Conservation (phyloP, 2,113 vertebrate genomes). For the Hemiscyllium ocellatum region DNA sequence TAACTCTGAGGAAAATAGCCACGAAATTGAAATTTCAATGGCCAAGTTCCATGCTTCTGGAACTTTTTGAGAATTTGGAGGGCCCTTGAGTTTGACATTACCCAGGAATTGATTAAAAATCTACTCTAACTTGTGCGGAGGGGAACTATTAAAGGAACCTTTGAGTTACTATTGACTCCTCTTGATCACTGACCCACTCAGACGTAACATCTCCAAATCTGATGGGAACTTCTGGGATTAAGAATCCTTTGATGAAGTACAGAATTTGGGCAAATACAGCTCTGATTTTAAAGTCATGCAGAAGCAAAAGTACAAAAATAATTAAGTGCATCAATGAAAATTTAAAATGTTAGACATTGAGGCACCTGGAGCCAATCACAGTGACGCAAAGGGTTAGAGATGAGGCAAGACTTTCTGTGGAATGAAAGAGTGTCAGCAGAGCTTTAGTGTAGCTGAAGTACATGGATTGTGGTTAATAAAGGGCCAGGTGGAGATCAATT, state of each 20-base stretch:
- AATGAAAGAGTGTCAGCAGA: neutral
- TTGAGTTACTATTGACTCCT: too few species aligned
- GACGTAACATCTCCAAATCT: too few species aligned
- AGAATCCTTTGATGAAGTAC: neutral
- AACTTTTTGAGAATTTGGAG: too few species aligned
- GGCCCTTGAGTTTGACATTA: too few species aligned
- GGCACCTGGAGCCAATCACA: neutral
- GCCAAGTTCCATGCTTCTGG: too few species aligned
- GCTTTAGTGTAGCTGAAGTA: neutral
- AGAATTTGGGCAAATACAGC: neutral
- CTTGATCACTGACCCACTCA: too few species aligned
- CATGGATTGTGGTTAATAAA: neutral
- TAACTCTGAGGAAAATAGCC: too few species aligned
- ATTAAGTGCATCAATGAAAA: neutral
- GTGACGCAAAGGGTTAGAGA: neutral
- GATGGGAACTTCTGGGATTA: too few species aligned
- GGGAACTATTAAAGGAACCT: too few species aligned
- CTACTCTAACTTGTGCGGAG: too few species aligned
- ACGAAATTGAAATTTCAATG: too few species aligned
- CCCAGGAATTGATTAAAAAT: too few species aligned
- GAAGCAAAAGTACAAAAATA: neutral
- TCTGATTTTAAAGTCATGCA: neutral
- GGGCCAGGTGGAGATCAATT: neutral
- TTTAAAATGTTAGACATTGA: neutral
- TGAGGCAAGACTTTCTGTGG: neutral